These are phyloP conservation scores for Margarornis squamiger DNA, from an alignment of 2,797 vertebrate genomes.

Conservation along the genomic window DNA sequence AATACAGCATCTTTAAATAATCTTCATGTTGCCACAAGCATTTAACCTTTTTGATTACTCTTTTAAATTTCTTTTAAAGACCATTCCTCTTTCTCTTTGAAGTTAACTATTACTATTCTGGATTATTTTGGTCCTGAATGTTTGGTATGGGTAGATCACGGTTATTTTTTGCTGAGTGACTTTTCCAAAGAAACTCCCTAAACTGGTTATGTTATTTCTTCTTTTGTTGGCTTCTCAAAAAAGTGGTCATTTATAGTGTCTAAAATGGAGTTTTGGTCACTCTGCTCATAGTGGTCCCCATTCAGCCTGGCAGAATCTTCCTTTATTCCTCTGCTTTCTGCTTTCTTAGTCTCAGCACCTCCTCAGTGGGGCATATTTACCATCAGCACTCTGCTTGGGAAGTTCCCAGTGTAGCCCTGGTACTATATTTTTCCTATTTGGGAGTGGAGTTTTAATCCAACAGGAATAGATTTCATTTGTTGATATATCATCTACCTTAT, in stretches of 20 bases:
- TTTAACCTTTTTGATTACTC: background rate
- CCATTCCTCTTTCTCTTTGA: background rate
- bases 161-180: background rate
- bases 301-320: background rate
- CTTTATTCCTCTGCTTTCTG: background rate
- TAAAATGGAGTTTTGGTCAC: background rate
- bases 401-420: background rate
- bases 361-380: background rate
- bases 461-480: background rate
- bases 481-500: background rate
- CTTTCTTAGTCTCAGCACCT: background rate
- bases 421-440: background rate
- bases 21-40: background rate
- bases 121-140: background rate
- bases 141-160: background rate
- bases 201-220: background rate
- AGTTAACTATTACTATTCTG: background rate
- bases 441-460: background rate
- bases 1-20: slow-evolving; percentile 13
- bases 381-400: background rate
- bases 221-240: background rate
- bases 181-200: background rate
- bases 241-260: background rate
- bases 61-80: slow-evolving; percentile 4
- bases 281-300: background rate